Evolutionary conservation across 2,113 vertebrate species (phyloP), one percentile per base, ranked within the genome.

Genomic region (Merops nubicus): DNA sequence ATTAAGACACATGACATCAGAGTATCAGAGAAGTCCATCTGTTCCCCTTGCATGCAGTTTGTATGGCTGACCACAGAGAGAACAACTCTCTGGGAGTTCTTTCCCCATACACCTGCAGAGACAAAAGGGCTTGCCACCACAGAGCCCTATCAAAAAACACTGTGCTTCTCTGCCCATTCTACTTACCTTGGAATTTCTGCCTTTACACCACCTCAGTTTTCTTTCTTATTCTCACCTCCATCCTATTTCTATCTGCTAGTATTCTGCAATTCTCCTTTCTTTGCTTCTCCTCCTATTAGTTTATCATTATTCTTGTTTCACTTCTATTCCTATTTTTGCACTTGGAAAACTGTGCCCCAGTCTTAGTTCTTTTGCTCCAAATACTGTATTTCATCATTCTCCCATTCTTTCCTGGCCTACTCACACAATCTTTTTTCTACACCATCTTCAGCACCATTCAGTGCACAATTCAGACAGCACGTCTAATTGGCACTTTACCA

Each of bases 1-100:
- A 21, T 31, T 40, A 40, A 54, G 43, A 60, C 26, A 76, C 50
- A 54, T 2, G 3, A 50, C 17, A 63, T 3, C 0, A 0, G 20
- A 59, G 48, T 43, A 84, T 38, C 57, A 43, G 13, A 63, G 25
- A 79, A 75, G 33, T 79, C 33, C 23, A 26, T 21, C 38, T 67
- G 23, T 12, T 63, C 8, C 47, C 12, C 9, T 26, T 77, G 9
- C 17, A 47, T 0, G 1, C n/a, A 69, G 43, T 42, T 86, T 42
- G 47, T 50, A 20, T 87, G 28, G 14, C 34, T 73, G 51, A 54
- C 36, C 29, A 72, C 28, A 91, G 23, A 79, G 1, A 65, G 11
- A 53, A 40, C 31, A 91, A 48, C 6, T 57, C 29, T 50, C 47
- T 42, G 20, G 15, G 77, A 92, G 5, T 15, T 74, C 34, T 56